phyloP scores from a whole-genome alignment of 2,888 invertebrate genomes.

The Spialia ferax region DNA sequence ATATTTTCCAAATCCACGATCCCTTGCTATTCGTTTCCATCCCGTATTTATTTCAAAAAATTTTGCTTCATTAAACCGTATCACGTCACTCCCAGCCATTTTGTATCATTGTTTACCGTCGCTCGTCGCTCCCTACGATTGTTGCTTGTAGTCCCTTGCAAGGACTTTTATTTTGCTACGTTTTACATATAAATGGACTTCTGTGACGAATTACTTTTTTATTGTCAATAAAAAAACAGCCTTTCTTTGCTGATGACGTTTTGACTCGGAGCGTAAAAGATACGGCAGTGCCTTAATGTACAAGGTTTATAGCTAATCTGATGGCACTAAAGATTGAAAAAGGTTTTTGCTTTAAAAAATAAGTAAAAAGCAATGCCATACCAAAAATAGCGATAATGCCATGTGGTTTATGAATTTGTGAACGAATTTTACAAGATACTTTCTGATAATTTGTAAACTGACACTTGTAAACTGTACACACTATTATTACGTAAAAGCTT shows the following conservation, averaged over 20 bases:
- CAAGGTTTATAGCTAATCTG: constrained; percentile 38
- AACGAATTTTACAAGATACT: too few relatives aligned
- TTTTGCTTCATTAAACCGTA: constrained; percentile 1
- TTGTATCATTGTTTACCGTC: background rate
- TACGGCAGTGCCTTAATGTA: constrained; percentile 22
- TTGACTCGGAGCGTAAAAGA: constrained; percentile 27
- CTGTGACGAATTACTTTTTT: constrained; percentile 61
- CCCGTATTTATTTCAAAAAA: background rate
- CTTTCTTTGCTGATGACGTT: constrained; percentile 36
- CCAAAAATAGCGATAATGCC: too few relatives aligned
- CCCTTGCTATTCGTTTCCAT: constrained; percentile 51
- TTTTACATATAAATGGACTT: constrained; percentile 76
- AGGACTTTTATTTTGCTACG: constrained; percentile 67
- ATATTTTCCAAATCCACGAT: constrained; percentile 72
- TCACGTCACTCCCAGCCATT: constrained; percentile 15
- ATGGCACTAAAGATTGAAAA: constrained; percentile 29
- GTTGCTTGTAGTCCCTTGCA: constrained; percentile 53
- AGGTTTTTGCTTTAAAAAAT: background rate
- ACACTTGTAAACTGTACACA: too few relatives aligned
- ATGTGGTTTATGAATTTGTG: too few relatives aligned
- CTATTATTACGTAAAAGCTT: too few relatives aligned
- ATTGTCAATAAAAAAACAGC: constrained; percentile 51
- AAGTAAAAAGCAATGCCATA: background rate
- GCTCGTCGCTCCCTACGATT: constrained; percentile 30
- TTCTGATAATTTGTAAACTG: too few relatives aligned